Conservation (phyloP, 2,113 vertebrate species). For the Loxodonta africana region DNA sequence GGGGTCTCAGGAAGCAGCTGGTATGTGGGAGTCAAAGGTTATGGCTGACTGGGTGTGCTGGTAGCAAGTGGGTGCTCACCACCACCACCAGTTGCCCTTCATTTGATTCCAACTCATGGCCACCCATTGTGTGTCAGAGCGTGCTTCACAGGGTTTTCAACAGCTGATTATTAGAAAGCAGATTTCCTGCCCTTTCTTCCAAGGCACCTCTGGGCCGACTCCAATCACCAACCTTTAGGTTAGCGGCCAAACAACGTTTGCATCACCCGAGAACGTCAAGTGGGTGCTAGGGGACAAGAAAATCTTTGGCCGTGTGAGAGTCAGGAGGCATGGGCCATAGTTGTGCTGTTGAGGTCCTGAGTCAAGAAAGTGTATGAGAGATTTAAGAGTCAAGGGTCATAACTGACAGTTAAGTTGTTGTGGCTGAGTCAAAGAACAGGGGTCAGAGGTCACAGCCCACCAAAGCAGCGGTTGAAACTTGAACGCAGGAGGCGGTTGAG, state of each 20-base stretch:
- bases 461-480: not conserved
- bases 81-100: not conserved
- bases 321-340: not conserved
- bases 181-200: not conserved
- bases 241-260: not conserved
- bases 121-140: not conserved
- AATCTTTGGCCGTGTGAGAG: too few relatives aligned
- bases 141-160: not conserved
- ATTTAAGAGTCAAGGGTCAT: not conserved
- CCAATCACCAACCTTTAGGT: not conserved
- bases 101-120: not conserved
- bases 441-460: not conserved
- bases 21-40: not conserved
- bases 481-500: not conserved
- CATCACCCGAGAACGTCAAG: not conserved
- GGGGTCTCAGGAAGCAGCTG: not conserved
- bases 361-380: not conserved
- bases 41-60: not conserved
- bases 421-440: not conserved
- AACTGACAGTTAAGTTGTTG: not conserved
- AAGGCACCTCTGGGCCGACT: not conserved
- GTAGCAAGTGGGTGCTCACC: not conserved
- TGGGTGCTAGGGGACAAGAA: not conserved
- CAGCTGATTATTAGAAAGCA: not conserved
- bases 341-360: not conserved